phyloP scores from a whole-genome alignment of 2,888 invertebrate genomes.

The Brachyptera putata region DNA sequence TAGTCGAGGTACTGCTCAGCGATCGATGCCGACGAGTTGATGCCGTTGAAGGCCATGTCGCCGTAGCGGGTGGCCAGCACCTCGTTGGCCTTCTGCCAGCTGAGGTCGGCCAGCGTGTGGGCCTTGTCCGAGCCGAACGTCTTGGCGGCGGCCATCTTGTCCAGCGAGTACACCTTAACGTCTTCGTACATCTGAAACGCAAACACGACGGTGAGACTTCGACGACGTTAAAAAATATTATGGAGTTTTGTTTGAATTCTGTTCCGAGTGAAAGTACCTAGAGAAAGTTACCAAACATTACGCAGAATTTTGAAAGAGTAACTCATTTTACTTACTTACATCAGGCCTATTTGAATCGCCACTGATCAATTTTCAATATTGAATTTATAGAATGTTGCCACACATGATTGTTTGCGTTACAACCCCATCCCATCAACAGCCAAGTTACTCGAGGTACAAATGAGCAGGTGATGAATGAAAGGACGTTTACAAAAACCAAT shows the following conservation, averaged over 20 bases:
- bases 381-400: too few species aligned
- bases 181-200: constrained; percentile 40
- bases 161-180: constrained; percentile 44
- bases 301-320: too few species aligned
- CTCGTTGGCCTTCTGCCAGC: constrained; percentile 68
- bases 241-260: too few species aligned
- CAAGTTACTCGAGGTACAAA: too few species aligned
- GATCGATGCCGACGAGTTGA: constrained; percentile 62
- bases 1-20: constrained; percentile 71
- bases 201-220: too few species aligned
- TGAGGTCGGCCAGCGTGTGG: constrained; percentile 59
- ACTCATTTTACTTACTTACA: too few species aligned
- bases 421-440: too few species aligned
- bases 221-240: constrained; percentile 36
- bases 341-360: too few species aligned
- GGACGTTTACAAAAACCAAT: too few species aligned
- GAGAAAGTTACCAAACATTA: not conserved
- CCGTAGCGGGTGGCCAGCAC: constrained; percentile 66
- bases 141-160: constrained; percentile 50
- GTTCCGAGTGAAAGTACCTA: not conserved
- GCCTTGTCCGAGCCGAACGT: constrained; percentile 56
- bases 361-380: too few species aligned
- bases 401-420: too few species aligned
- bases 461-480: too few species aligned
- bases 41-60: constrained; percentile 59